phyloP scores from a whole-genome alignment of 2,888 invertebrate genomes.

The Diadromus collaris region DNA sequence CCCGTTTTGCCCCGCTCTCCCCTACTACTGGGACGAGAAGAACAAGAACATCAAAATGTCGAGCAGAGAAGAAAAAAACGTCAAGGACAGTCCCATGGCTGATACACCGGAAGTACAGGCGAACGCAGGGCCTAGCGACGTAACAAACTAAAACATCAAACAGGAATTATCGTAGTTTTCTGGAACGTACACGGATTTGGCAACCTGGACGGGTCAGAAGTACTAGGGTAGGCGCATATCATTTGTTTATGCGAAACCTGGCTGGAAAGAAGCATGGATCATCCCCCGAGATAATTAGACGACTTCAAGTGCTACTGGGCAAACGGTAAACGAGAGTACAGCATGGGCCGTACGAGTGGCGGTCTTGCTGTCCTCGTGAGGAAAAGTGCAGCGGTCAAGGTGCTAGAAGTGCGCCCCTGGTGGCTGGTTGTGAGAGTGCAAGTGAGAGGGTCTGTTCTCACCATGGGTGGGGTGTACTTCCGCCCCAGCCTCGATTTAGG shows the following conservation, averaged over 20 bases:
- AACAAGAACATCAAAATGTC: background rate
- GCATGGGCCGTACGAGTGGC: slow-evolving; percentile 25
- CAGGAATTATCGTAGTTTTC: slow-evolving; percentile 25
- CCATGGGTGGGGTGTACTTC: slow-evolving; percentile 6
- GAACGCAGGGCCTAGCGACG: background rate
- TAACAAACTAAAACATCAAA: background rate
- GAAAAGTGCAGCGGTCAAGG: background rate
- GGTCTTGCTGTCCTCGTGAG: slow-evolving; percentile 11
- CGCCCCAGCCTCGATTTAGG: slow-evolving; percentile 9
- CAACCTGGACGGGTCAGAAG: background rate
- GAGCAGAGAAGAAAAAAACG: background rate
- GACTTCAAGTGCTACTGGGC: slow-evolving; percentile 18
- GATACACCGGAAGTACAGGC: background rate
- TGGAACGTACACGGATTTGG: slow-evolving; percentile 39
- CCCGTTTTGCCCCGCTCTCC: too few species aligned
- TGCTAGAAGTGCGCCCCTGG: slow-evolving; percentile 32
- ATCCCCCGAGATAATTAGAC: background rate
- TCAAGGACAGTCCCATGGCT: too few species aligned
- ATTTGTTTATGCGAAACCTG: slow-evolving; percentile 33
- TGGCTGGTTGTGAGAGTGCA: slow-evolving; percentile 34
- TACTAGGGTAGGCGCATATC: background rate
- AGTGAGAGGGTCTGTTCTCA: background rate
- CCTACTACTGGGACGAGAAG: slow-evolving; percentile 4
- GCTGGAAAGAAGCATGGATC: background rate
- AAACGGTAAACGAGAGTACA: slow-evolving; percentile 12